These are phyloP conservation scores for Heterodera schachtii DNA, from an alignment of 1,140 invertebrate genomes.

Conservation along the genomic window DNA sequence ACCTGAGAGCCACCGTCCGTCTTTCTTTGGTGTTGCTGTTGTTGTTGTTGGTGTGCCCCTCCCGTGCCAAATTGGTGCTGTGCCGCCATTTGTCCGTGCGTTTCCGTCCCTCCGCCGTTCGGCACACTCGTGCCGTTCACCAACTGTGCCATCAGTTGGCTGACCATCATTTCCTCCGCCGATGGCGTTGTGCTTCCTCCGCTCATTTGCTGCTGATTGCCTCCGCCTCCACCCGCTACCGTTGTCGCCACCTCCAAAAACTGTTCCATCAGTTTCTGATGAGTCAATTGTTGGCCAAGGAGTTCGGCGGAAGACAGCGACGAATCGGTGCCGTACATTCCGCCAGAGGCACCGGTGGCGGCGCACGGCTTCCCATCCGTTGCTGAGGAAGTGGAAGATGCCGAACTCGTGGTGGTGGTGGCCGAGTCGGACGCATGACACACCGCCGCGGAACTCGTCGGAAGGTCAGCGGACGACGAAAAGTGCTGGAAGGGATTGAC, in stretches of 20 bases:
- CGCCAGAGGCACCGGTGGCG: not conserved
- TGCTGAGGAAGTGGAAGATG: not conserved
- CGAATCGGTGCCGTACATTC: not conserved
- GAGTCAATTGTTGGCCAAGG: slow-evolving; percentile 5
- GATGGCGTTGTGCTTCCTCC: not conserved
- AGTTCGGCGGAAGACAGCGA: not conserved
- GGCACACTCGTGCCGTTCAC: slow-evolving; percentile 3
- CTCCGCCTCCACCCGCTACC: slow-evolving; percentile 1
- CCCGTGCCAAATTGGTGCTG: slow-evolving; percentile 8
- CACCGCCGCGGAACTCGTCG: slow-evolving; percentile 3
- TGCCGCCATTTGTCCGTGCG: slow-evolving; percentile 13
- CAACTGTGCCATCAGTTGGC: slow-evolving; percentile 28
- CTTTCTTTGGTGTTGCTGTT: not conserved
- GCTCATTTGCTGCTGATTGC: slow-evolving; percentile 9
- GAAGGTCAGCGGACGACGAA: slow-evolving; percentile 2
- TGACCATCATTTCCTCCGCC: slow-evolving; percentile 23
- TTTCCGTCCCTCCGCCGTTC: slow-evolving; percentile 9
- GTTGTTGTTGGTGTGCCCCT: not conserved
- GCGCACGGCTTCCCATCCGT: not conserved
- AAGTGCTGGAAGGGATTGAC: not conserved
- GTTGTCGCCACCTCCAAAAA: slow-evolving; percentile 10
- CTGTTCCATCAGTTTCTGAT: slow-evolving; percentile 29
- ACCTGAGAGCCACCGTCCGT: slow-evolving; percentile 4
- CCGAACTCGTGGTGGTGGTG: slow-evolving; percentile 10
- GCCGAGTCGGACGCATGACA: slow-evolving; percentile 9